phyloP scores from a whole-genome alignment of 1,140 invertebrate genomes.

The Brachionus paranguensis region DNA sequence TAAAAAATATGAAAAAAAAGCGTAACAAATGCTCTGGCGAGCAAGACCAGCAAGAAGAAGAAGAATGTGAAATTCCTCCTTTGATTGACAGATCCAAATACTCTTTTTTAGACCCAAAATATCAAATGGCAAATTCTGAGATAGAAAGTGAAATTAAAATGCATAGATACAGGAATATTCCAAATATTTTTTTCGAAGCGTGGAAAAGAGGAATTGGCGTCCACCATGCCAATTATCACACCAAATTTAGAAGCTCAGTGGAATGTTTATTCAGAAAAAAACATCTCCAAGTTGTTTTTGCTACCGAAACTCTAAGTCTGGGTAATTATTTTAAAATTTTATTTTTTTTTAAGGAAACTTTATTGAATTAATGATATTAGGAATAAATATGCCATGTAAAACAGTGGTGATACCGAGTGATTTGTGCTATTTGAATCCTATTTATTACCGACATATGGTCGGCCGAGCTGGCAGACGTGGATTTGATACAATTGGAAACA shows the following conservation, averaged over 20 bases:
- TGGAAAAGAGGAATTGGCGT: conserved; percentile 24
- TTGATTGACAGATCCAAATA: neutral
- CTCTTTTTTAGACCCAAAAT: neutral
- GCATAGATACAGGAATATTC: neutral
- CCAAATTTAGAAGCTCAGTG: conserved; percentile 5
- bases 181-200: neutral
- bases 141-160: neutral
- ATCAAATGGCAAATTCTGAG: neutral
- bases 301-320: neutral
- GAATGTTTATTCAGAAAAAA: conserved; percentile 1
- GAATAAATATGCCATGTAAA: conserved; percentile 23
- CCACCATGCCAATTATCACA: neutral
- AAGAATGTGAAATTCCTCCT: neutral
- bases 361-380: neutral
- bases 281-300: conserved; percentile 18
- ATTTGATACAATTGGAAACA: neutral
- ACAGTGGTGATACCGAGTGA: neutral
- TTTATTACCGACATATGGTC: conserved; percentile 2
- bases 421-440: neutral
- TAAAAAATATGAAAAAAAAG: conserved; percentile 3
- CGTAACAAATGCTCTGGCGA: neutral
- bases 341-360: neutral
- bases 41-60: neutral
- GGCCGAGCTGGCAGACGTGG: conserved; percentile 19
- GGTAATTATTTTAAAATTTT: neutral